Conservation (phyloP, 2,888 invertebrate species). For the Amaurobius ferox region DNA sequence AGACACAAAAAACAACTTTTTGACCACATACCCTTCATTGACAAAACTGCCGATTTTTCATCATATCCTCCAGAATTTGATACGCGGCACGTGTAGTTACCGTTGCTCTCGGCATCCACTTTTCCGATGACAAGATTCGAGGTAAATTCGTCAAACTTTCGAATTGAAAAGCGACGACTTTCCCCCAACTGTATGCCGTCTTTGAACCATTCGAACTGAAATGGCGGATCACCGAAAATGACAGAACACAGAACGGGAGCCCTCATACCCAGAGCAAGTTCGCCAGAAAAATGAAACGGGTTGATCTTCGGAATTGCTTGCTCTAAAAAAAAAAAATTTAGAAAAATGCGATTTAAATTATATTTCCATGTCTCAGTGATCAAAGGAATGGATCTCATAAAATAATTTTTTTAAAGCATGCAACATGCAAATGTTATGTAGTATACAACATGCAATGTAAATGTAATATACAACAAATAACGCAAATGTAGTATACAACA, state of each 20-base stretch:
- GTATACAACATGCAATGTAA: too few species aligned
- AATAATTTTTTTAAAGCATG: too few species aligned
- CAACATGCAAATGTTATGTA: too few species aligned
- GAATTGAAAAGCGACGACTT: not conserved
- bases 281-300: slow-evolving; percentile 37
- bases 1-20: too few species aligned
- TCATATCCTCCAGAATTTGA: slow-evolving; percentile 7
- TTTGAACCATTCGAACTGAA: slow-evolving; percentile 26
- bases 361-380: too few species aligned
- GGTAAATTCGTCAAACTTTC: not conserved
- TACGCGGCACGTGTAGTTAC: slow-evolving; percentile 45
- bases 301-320: slow-evolving; percentile 6
- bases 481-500: too few species aligned
- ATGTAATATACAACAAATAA: too few species aligned
- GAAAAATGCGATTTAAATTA: too few species aligned
- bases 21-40: not conserved
- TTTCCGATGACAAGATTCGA: not conserved
- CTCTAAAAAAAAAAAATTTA: too few species aligned
- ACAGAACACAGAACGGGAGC: not conserved
- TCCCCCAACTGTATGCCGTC: slow-evolving; percentile 10
- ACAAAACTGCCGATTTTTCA: not conserved
- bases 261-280: slow-evolving; percentile 19
- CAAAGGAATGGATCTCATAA: too few species aligned
- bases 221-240: slow-evolving; percentile 23
- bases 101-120: slow-evolving; percentile 14